Conservation (phyloP, 2,888 invertebrate species). For the Orchesella flavescens region DNA sequence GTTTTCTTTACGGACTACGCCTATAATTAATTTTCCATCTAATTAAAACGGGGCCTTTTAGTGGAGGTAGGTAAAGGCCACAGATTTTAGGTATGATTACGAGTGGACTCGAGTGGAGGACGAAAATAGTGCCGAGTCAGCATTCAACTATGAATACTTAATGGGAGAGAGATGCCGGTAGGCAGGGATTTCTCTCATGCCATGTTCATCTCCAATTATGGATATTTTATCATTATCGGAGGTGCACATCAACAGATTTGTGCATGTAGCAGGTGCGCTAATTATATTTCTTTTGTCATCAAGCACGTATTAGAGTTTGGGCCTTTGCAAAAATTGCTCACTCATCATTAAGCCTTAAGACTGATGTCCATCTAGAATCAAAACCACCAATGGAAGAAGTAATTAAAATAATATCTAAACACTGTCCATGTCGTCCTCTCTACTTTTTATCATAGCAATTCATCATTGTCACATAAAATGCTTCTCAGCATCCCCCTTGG, state of each 20-base stretch:
- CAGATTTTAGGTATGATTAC: not conserved
- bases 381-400: too few relatives aligned
- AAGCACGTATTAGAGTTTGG: too few relatives aligned
- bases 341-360: conserved; percentile 9
- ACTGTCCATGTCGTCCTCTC: too few relatives aligned
- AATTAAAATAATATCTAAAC: too few relatives aligned
- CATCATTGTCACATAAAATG: conserved; percentile 40
- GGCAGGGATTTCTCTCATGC: not conserved
- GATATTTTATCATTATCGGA: conserved; percentile 37
- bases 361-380: not conserved
- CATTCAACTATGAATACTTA: conserved; percentile 42
- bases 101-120: not conserved
- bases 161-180: conserved; percentile 26
- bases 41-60: conserved; percentile 43
- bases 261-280: conserved; percentile 31
- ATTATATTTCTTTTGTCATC: conserved; percentile 19
- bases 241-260: conserved; percentile 12
- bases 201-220: conserved; percentile 28
- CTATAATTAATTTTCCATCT: conserved; percentile 47
- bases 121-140: conserved; percentile 33
- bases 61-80: not conserved
- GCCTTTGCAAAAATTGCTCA: conserved; percentile 32
- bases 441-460: not conserved
- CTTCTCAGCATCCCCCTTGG: not conserved
- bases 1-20: conserved; percentile 18